Evolutionary conservation across 2,888 invertebrate genomes (phyloP).

Genomic region (Agelastica alni): DNA sequence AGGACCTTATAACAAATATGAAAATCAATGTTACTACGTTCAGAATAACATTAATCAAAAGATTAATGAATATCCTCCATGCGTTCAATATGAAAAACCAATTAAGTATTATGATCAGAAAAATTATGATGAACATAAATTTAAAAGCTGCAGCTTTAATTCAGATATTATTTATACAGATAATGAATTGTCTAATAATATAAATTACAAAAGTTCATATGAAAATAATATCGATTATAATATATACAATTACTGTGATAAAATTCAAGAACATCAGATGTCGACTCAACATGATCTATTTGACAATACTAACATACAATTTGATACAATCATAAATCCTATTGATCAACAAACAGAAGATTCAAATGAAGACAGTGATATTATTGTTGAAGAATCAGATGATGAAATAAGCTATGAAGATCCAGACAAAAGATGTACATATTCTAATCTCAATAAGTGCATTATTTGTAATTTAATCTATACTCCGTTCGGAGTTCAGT

Average conservation of each 20-base stretch:
- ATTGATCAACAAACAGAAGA: conserved; percentile 46
- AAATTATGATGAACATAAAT: conserved; percentile 31
- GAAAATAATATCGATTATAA: conserved; percentile 25
- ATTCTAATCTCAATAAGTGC: conserved; percentile 46
- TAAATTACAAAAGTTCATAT: conserved; percentile 9
- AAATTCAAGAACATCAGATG: conserved; percentile 20
- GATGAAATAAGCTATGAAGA: conserved; percentile 49
- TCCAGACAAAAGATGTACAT: conserved; percentile 35
- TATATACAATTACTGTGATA: conserved; percentile 31
- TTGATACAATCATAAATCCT: conserved; percentile 29
- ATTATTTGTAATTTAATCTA: conserved; percentile 51
- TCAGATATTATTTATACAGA: conserved; percentile 25
- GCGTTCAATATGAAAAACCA: conserved; percentile 43
- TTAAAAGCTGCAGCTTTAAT: conserved; percentile 35
- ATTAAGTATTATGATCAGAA: conserved; percentile 46
- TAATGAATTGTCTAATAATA: conserved; percentile 22
- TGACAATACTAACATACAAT: conserved; percentile 18
- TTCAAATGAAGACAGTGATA: conserved; percentile 54
- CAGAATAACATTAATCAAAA: conserved; percentile 43
- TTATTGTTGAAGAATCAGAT: conserved; percentile 55
- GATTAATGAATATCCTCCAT: conserved; percentile 48
- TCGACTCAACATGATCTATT: conserved; percentile 25
- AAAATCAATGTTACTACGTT: conserved; percentile 41
- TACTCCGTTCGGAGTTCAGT: conserved; percentile 50
- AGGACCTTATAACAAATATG: conserved; percentile 38